Percentiles rank a stretch among this genome's conserved stretches.
Conservation (phyloP, 2,888 invertebrate genomes). For the Selenia dentaria region DNA sequence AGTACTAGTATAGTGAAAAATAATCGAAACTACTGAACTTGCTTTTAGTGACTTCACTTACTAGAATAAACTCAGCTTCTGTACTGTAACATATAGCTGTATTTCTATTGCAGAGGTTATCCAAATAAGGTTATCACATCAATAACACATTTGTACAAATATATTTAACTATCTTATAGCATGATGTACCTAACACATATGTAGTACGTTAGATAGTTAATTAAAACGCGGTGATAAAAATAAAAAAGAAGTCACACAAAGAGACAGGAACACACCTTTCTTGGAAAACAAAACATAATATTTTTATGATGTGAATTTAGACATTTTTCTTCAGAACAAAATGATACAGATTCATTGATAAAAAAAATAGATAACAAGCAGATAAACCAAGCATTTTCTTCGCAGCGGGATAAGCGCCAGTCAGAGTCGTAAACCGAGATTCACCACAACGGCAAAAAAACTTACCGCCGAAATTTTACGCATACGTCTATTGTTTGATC, state of each 20-base stretch:
- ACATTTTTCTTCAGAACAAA: constrained; percentile 51
- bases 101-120: constrained; percentile 46
- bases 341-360: constrained; percentile 68
- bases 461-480: constrained; percentile 33
- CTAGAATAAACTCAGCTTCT: constrained; percentile 1
- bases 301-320: constrained; percentile 35
- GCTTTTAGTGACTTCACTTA: constrained; percentile 4
- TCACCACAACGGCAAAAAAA: constrained; percentile 21
- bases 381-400: constrained; percentile 61
- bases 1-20: too few relatives aligned
- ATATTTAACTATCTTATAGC: constrained; percentile 12
- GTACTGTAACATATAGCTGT: background rate
- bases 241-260: constrained; percentile 16
- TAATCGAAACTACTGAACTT: too few relatives aligned
- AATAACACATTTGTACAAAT: constrained; percentile 26
- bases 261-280: constrained; percentile 56
- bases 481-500: constrained; percentile 8
- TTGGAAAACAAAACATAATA: constrained; percentile 71
- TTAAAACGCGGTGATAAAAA: background rate
- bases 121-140: constrained; percentile 49
- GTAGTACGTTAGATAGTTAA: too few relatives aligned
- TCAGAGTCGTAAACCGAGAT: constrained; percentile 32
- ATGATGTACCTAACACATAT: constrained; percentile 37
- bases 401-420: constrained; percentile 34
- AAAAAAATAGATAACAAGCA: constrained; percentile 69